phyloP scores from a whole-genome alignment of 2,113 vertebrate species.

The Podocnemis expansa region DNA sequence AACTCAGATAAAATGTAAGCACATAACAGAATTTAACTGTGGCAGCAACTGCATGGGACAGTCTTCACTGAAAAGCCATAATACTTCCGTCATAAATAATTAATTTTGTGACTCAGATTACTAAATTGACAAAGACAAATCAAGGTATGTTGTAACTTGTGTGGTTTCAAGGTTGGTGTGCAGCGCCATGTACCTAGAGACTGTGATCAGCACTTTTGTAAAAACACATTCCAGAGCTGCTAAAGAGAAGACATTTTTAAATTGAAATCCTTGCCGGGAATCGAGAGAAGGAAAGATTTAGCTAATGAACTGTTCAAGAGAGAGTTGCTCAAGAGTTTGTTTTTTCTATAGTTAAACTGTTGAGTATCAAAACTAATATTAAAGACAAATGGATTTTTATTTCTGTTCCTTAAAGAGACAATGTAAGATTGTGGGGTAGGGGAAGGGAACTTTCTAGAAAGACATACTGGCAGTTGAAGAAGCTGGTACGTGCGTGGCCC shows the following conservation, averaged over 20 bases:
- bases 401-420: not conserved
- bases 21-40: not conserved
- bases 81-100: not conserved
- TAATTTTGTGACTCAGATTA: not conserved
- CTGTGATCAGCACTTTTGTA: not conserved
- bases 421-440: not conserved
- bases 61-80: not conserved
- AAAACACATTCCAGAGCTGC: not conserved
- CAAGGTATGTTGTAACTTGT: not conserved
- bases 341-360: not conserved
- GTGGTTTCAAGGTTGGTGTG: not conserved
- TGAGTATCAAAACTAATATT: not conserved
- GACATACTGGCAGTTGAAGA: not conserved
- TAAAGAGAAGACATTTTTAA: not conserved
- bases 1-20: not conserved
- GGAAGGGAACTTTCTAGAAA: not conserved
- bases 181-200: not conserved
- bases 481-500: not conserved
- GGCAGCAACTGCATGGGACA: not conserved
- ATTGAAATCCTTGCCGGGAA: not conserved
- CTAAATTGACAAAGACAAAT: not conserved
- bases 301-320: not conserved
- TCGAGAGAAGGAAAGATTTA: not conserved
- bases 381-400: not conserved
- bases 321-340: not conserved